phyloP scores from a whole-genome alignment of 2,797 vertebrate species.

The Lepidocolaptes lacrymiger region DNA sequence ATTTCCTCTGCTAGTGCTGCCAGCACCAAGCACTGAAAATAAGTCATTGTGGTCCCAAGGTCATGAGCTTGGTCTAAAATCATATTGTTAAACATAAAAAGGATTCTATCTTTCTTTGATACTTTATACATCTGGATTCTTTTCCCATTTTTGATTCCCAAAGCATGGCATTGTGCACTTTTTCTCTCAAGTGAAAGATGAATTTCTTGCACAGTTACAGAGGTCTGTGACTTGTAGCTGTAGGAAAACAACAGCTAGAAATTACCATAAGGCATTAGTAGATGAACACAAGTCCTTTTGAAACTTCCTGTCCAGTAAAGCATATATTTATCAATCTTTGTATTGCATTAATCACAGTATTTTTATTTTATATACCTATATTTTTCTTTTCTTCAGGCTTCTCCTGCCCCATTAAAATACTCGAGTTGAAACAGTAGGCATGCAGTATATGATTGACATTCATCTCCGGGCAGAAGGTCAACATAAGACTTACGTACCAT shows the following conservation, averaged over 20 bases:
- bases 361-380: neutral
- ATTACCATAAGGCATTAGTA: neutral
- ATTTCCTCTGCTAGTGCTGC: neutral
- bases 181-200: neutral
- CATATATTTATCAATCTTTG: neutral
- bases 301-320: neutral
- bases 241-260: neutral
- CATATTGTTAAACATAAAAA: neutral
- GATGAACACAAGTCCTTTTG: neutral
- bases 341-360: neutral
- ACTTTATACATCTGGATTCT: neutral
- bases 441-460: neutral
- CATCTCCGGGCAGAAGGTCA: neutral
- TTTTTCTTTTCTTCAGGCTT: neutral
- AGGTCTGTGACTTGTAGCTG: neutral
- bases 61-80: neutral
- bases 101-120: neutral
- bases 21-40: neutral
- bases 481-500: neutral
- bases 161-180: neutral
- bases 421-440: neutral
- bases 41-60: neutral
- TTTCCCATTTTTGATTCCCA: neutral
- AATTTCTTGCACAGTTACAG: neutral
- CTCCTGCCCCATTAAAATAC: neutral